Conservation (phyloP, 1,140 invertebrate species). For the Neotoxoptera formosana region DNA sequence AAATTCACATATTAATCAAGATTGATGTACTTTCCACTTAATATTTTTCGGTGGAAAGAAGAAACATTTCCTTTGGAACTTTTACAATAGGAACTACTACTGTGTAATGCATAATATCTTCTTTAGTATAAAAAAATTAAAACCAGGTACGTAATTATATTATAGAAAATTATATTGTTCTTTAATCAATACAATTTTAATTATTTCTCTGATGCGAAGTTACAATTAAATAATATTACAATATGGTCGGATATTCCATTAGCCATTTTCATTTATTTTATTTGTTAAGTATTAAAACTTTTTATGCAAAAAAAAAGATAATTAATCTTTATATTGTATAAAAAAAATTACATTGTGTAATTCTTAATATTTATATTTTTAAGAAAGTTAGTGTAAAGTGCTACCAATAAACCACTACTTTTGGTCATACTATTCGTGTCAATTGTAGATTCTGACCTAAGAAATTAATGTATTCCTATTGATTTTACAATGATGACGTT, state of each 20-base stretch:
- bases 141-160: neutral
- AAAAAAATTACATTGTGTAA: neutral
- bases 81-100: too few relatives aligned
- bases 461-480: neutral
- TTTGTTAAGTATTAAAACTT: neutral
- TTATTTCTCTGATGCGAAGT: neutral
- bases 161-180: neutral
- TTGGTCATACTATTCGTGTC: neutral
- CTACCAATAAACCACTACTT: neutral
- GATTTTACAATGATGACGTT: neutral
- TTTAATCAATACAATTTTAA: slow-evolving; percentile 6
- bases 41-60: too few relatives aligned
- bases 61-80: too few relatives aligned
- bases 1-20: neutral
- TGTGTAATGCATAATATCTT: too few relatives aligned
- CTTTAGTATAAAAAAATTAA: neutral
- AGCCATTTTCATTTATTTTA: neutral
- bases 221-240: slow-evolving; percentile 11
- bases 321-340: neutral
- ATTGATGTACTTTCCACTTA: neutral
- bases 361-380: neutral
- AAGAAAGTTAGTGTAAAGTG: neutral
- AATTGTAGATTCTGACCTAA: neutral
- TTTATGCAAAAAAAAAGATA: neutral
- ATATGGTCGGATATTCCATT: neutral